These are phyloP conservation scores for Acanthopagrus latus DNA, from an alignment of 2,797 vertebrate genomes.

Conservation along the genomic window DNA sequence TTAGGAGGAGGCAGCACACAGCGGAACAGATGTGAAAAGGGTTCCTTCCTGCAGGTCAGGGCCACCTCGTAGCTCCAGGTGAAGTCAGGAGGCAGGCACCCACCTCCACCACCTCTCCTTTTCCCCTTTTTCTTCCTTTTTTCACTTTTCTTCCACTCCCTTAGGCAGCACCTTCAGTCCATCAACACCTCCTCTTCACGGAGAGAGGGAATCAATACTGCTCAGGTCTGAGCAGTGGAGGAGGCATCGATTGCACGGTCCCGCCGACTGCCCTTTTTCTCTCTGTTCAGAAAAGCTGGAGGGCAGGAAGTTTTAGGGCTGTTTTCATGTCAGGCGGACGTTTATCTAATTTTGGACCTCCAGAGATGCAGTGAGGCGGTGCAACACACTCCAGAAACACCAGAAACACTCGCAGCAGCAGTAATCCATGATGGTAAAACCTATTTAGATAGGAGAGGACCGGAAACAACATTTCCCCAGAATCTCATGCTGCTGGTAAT, in stretches of 20 bases:
- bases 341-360: constrained; percentile 56
- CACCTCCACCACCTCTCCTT: constrained; percentile 24
- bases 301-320: constrained; percentile 37
- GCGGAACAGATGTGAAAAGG: constrained; percentile 3
- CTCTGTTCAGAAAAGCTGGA: constrained; percentile 37
- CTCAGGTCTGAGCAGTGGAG: constrained; percentile 45
- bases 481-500: neutral
- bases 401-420: neutral
- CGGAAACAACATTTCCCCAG: constrained; percentile 17
- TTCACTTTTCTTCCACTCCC: constrained; percentile 54
- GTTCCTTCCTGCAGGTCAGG: constrained; percentile 11
- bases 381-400: neutral
- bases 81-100: neutral
- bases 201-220: constrained; percentile 56
- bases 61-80: constrained; percentile 9
- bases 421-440: neutral
- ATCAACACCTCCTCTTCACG: constrained; percentile 64
- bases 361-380: constrained; percentile 11
- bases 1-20: constrained; percentile 10
- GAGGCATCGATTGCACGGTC: constrained; percentile 54
- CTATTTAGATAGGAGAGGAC: neutral
- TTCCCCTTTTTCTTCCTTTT: constrained; percentile 22
- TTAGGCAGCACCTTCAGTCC: constrained; percentile 59
- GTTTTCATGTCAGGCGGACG: constrained; percentile 35
- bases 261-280: constrained; percentile 46